Conservation (phyloP, 2,797 vertebrate genomes). For the Myotis myotis region DNA sequence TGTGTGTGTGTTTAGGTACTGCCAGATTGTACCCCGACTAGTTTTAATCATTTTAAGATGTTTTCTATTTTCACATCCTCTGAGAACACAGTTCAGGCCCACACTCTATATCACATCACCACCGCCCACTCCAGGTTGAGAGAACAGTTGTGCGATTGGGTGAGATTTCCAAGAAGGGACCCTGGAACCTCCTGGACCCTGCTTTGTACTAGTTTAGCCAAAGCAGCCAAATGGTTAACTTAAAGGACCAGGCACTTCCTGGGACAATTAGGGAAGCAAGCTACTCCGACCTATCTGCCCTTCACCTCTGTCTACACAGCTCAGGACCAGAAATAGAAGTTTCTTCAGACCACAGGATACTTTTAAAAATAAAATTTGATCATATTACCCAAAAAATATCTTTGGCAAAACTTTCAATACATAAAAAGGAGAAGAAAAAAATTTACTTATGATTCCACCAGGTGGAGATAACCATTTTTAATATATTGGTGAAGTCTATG, state of each 20-base stretch:
- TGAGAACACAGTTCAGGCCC: neutral
- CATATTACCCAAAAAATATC: neutral
- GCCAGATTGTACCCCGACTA: neutral
- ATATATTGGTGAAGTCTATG: neutral
- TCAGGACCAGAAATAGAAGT: neutral
- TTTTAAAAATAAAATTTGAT: neutral
- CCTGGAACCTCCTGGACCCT: neutral
- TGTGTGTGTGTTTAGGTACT: neutral
- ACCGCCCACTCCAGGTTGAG: neutral
- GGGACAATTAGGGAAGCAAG: neutral
- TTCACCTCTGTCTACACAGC: neutral
- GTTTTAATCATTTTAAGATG: slow-evolving; percentile 6
- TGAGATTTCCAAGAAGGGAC: neutral
- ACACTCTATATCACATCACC: neutral
- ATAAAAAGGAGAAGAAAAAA: neutral
- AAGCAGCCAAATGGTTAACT: neutral
- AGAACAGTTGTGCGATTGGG: neutral
- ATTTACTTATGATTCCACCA: neutral
- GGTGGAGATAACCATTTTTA: neutral
- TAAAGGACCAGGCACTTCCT: neutral
- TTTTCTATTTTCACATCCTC: slow-evolving; percentile 16
- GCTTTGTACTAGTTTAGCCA: neutral
- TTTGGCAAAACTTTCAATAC: neutral
- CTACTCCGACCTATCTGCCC: neutral
- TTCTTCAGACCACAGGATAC: neutral